A percentile compares a stretch with the other conserved stretches of the same genome.
Conservation (phyloP, 1,140 invertebrate genomes). For the Pseudachorutes palmiensis region DNA sequence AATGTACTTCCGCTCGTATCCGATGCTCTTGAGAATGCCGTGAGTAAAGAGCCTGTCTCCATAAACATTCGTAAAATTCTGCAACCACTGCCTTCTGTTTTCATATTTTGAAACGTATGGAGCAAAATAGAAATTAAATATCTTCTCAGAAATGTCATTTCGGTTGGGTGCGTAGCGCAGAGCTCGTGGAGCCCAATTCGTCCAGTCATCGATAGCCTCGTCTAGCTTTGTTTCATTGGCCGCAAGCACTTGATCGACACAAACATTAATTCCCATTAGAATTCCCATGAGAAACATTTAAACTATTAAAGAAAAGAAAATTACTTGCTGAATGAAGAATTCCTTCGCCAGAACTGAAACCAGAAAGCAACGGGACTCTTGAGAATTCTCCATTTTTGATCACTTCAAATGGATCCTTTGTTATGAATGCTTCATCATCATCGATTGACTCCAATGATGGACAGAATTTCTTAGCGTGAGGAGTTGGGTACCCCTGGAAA, state of each 20-base stretch:
- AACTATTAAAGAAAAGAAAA: neutral
- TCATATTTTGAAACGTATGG: neutral
- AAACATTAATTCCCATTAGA: neutral
- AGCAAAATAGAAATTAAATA: constrained; percentile 15
- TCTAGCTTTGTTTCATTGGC: neutral
- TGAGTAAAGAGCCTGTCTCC: constrained; percentile 15
- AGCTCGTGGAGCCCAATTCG: constrained; percentile 12
- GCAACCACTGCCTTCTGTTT: neutral
- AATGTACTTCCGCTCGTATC: neutral
- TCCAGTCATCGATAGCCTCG: constrained; percentile 13
- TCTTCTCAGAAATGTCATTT: neutral
- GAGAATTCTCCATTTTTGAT: constrained; percentile 44
- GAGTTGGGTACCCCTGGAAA: neutral
- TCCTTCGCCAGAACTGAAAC: constrained; percentile 46
- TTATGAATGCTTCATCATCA: constrained; percentile 47
- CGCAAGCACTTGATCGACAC: too few species aligned
- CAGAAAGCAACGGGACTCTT: constrained; percentile 53
- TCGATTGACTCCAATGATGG: constrained; percentile 41
- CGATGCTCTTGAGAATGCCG: neutral
- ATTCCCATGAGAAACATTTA: constrained; percentile 5
- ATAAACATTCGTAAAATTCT: constrained; percentile 13
- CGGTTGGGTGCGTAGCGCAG: constrained; percentile 9
- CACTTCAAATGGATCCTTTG: constrained; percentile 40
- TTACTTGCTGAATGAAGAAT: constrained; percentile 16
- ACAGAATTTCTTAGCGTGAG: constrained; percentile 16